phyloP scores from a whole-genome alignment of 2,113 vertebrate genomes.

The Misgurnus anguillicaudatus region DNA sequence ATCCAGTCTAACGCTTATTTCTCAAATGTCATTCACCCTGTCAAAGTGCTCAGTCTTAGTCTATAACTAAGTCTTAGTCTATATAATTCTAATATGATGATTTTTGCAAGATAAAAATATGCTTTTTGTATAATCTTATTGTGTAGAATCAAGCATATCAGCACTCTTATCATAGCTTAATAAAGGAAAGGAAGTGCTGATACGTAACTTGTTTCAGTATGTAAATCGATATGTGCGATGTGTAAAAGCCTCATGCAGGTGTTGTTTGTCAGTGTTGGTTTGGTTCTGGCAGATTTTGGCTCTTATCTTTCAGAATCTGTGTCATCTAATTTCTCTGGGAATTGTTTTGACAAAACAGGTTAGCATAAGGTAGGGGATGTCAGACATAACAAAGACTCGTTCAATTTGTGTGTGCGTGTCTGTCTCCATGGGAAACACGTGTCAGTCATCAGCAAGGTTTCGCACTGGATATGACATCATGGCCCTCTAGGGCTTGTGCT shows the following conservation, averaged over 20 bases:
- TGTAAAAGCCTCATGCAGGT: conserved; percentile 14
- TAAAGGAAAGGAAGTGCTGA: background rate
- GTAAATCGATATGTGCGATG: conserved; percentile 26
- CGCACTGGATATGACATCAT: conserved; percentile 80
- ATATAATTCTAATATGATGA: no score
- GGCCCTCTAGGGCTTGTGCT: conserved; percentile 81
- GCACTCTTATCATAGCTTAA: background rate
- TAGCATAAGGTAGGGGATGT: conserved; percentile 75
- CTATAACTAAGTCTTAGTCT: no score
- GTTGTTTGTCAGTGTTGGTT: conserved; percentile 69
- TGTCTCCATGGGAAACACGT: conserved; percentile 68
- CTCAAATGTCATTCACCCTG: conserved; percentile 4
- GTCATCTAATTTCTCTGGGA: conserved; percentile 78
- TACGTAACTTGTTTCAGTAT: background rate
- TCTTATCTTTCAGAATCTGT: conserved; percentile 71
- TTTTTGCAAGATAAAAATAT: background rate
- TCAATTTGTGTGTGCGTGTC: conserved; percentile 54
- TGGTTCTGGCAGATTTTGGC: conserved; percentile 73
- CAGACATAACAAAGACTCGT: conserved; percentile 68
- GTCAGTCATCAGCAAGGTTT: conserved; percentile 76
- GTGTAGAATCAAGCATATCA: background rate
- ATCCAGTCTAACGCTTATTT: background rate
- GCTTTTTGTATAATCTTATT: background rate
- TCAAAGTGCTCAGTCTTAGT: background rate
- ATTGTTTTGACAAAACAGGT: conserved; percentile 84